Base-by-base conservation (phyloP, 1,140 invertebrate species). In the Papilio aristodemus region DNA sequence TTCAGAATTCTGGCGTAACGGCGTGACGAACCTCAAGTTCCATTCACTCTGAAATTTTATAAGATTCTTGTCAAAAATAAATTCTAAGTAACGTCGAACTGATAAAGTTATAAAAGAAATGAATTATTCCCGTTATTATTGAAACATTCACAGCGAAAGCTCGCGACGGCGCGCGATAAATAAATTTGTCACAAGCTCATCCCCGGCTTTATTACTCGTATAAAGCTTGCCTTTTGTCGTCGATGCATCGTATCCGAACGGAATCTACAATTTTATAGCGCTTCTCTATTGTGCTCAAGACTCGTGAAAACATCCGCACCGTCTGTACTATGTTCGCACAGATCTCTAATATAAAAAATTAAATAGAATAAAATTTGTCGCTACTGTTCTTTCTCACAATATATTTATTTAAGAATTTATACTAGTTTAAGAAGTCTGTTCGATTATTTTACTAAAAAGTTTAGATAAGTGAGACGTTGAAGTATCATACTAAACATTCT, bases 141-240 rank as follows among this genome's bases (percentile, higher is more conserved):
- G 46, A 11, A 22, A 25, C 46, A 11, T 54, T 13, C 10, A 11
- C 1, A 25, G 19, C 9, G 17, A 10, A 54, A 54, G 19, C 10
- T 54, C 19, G 8, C 46, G 46, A 54, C 9, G 46, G 10, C 46
- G 19, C 10, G 46, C 46, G 46, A 54, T 25, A 54, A 54, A 54
- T 54, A 54, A 54, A 54, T 54, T 54, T 54, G 46, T 54, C 46
- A 22, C 4, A 54, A 54, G 19, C 46, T 54, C 46, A 54, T 54
- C 46, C 46, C 46, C 46, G 19, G 19, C 46, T 54, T 54, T 54
- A 54, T 54, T 54, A 54, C 19, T 4, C 46, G 46, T 54, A 25
- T 54, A 54, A 50, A 50, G 46, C 46, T 54, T 25, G 46, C 46
- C 46, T 54, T 54, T 54, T 54, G 46, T 54, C 38, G 38, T 39